phyloP scores from a whole-genome alignment of 2,888 invertebrate genomes.

The Lycaena phlaeas region DNA sequence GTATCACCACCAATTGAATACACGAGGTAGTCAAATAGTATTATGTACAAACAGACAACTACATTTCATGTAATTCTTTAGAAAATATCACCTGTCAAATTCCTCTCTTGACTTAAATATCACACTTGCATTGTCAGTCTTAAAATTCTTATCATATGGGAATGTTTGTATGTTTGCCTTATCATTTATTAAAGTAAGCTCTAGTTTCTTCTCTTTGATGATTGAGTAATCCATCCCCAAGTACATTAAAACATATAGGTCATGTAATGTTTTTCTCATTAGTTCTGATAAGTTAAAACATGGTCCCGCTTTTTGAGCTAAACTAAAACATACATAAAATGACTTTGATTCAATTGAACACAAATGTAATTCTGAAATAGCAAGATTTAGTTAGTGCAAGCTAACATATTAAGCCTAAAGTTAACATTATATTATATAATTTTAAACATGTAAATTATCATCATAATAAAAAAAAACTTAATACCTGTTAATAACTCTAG shows the following conservation, averaged over 20 bases:
- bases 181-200: constrained; percentile 43
- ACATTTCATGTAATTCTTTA: no score
- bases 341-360: background rate
- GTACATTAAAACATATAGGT: constrained; percentile 54
- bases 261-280: constrained; percentile 37
- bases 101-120: constrained; percentile 45
- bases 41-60: no score
- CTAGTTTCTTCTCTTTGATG: constrained; percentile 50
- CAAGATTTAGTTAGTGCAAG: no score
- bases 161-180: constrained; percentile 44
- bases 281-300: constrained; percentile 48
- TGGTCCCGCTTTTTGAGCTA: constrained; percentile 36
- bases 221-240: constrained; percentile 48
- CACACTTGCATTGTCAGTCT: constrained; percentile 44
- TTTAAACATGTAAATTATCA: no score
- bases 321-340: constrained; percentile 28
- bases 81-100: constrained; percentile 43
- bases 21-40: no score
- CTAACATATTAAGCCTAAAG: no score
- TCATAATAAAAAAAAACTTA: constrained; percentile 15
- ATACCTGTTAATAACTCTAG: constrained; percentile 42
- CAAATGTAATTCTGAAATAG: background rate
- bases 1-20: no score
- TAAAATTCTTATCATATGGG: constrained; percentile 41
- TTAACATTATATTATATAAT: no score